A percentile compares a stretch with the other conserved stretches of the same genome.
Conservation (phyloP, 1,140 invertebrate species). For the Steinernema feltiae region DNA sequence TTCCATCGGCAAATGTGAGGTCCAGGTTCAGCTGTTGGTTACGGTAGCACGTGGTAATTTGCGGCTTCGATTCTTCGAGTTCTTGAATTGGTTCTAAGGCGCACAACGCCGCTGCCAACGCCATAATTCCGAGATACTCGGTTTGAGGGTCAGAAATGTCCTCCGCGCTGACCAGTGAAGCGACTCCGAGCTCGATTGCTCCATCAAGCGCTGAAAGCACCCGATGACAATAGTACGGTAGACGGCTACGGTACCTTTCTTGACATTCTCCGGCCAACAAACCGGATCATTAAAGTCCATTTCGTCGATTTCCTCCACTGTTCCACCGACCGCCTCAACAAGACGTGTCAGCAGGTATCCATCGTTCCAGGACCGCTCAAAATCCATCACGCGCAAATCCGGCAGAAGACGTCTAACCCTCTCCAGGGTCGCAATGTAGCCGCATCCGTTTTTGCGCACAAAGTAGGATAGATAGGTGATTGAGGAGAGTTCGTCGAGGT, state of each 20-base stretch:
- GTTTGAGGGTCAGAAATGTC: conserved; percentile 88
- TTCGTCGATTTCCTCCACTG: conserved; percentile 42
- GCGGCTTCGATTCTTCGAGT: conserved; percentile 59
- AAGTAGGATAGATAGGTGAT: conserved; percentile 98
- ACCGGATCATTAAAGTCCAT: conserved; percentile 41
- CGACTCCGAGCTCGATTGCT: conserved; percentile 51
- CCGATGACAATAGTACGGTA: too few species aligned
- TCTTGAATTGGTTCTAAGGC: conserved; percentile 66
- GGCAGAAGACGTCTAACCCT: conserved; percentile 70
- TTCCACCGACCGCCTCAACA: conserved; percentile 74
- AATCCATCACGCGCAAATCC: conserved; percentile 39
- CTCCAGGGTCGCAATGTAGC: conserved; percentile 79
- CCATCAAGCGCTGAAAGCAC: conserved; percentile 57
- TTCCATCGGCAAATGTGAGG: conserved; percentile 64
- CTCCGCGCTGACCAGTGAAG: conserved; percentile 64
- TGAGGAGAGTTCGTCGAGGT: conserved; percentile 89
- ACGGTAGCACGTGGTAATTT: conserved; percentile 31
- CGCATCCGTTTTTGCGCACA: conserved; percentile 89
- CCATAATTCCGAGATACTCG: conserved; percentile 71
- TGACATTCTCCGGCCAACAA: conserved; percentile 39
- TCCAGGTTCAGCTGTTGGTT: conserved; percentile 58
- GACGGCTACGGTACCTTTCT: conserved; percentile 40
- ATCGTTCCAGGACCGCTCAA: conserved; percentile 75
- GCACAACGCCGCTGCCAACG: conserved; percentile 41
- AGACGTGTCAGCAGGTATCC: conserved; percentile 78